These are phyloP conservation scores for Amniataba percoides DNA, from an alignment of 2,797 vertebrate genomes.

Conservation along the genomic window DNA sequence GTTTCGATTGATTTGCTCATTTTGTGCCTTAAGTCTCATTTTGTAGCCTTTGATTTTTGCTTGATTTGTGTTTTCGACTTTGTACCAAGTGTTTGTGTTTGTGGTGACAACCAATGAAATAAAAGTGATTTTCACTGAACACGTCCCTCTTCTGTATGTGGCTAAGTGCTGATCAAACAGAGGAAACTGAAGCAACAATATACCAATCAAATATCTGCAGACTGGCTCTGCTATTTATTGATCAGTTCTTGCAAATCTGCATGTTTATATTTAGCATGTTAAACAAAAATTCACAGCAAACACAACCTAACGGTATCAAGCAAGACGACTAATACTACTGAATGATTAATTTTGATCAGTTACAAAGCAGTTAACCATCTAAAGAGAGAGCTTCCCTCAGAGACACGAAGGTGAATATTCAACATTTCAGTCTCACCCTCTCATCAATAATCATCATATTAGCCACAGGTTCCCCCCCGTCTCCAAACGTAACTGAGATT, in stretches of 20 bases:
- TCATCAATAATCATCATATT: conserved; percentile 69
- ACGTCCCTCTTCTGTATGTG: conserved; percentile 79
- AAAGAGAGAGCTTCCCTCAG: conserved; percentile 71
- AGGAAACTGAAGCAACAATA: conserved; percentile 31
- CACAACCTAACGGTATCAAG: neutral
- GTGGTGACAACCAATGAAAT: conserved; percentile 76
- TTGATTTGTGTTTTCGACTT: conserved; percentile 62
- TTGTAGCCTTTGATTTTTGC: conserved; percentile 42
- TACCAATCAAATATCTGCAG: conserved; percentile 30
- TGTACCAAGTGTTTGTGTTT: conserved; percentile 69
- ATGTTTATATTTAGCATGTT: conserved; percentile 29
- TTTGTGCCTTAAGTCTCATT: conserved; percentile 40
- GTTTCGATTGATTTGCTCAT: conserved; percentile 46
- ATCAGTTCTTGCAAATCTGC: conserved; percentile 39
- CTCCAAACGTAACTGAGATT: conserved; percentile 75
- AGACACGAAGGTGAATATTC: conserved; percentile 80
- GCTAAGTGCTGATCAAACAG: conserved; percentile 70
- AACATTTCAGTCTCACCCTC: conserved; percentile 64
- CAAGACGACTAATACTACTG: conserved; percentile 8
- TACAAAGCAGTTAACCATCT: conserved; percentile 70
- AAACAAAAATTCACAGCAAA: neutral
- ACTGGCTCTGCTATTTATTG: neutral
- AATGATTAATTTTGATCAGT: conserved; percentile 58
- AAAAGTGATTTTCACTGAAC: conserved; percentile 78
- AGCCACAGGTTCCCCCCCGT: conserved; percentile 65